Evolutionary conservation across 2,113 vertebrate species (phyloP).

Genomic region (Raja brachyura): DNA sequence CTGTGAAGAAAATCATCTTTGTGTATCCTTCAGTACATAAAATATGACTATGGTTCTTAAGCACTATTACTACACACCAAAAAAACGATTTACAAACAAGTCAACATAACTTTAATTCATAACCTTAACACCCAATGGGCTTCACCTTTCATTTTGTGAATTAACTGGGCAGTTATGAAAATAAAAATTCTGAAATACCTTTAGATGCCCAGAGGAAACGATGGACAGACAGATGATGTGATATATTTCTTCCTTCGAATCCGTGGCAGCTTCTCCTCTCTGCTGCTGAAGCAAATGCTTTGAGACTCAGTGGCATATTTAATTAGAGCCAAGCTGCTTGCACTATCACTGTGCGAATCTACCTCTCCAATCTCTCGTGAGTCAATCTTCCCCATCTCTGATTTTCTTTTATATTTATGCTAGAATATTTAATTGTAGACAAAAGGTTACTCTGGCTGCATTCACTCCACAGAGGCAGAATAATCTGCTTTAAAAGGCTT

Average conservation of each 20-base stretch:
- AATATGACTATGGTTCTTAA: constrained; percentile 15
- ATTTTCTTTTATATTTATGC: constrained; percentile 99
- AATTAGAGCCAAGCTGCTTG: constrained; percentile 99
- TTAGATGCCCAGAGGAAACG: constrained; percentile 94
- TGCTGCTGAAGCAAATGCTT: constrained; percentile 95
- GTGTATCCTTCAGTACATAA: not conserved
- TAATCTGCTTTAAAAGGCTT: constrained; percentile 99
- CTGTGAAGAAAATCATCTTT: constrained; percentile 14
- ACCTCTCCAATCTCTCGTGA: constrained; percentile 99
- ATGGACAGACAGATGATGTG: constrained; percentile 95
- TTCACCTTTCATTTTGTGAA: constrained; percentile 64
- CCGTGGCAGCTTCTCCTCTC: constrained; percentile 96
- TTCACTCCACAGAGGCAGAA: constrained; percentile 99
- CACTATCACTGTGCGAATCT: constrained; percentile 99
- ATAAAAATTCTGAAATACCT: constrained; percentile 85
- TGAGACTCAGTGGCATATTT: constrained; percentile 98
- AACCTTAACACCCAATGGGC: constrained; percentile 64
- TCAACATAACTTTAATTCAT: constrained; percentile 62
- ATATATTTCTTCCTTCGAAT: constrained; percentile 93
- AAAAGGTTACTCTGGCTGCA: constrained; percentile 99
- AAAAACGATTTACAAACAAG: constrained; percentile 54
- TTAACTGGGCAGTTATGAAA: constrained; percentile 67
- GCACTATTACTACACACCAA: not conserved
- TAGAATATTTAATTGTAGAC: constrained; percentile 99
- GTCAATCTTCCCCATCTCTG: constrained; percentile 99